These are phyloP conservation scores for Vidua macroura DNA, from an alignment of 2,113 vertebrate genomes.

Conservation along the genomic window DNA sequence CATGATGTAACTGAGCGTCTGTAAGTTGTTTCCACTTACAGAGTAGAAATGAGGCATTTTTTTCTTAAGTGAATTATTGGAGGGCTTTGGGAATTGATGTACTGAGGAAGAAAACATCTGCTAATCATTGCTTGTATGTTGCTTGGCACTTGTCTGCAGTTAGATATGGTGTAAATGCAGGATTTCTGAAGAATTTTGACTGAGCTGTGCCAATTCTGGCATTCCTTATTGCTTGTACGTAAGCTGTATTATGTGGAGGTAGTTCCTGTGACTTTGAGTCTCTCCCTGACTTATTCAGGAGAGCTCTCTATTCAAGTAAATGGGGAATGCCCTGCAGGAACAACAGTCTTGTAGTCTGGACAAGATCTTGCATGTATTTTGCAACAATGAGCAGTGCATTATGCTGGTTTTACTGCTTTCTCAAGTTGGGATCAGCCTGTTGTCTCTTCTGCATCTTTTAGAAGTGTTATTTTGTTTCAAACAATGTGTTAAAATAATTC, in stretches of 20 bases:
- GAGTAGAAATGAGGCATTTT: neutral
- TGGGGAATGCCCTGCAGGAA: neutral
- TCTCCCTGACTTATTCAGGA: neutral
- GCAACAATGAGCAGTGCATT: neutral
- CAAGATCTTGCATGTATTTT: neutral
- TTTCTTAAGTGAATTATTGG: neutral
- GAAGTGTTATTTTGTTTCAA: neutral
- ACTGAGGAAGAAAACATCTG: neutral
- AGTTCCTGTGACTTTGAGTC: neutral
- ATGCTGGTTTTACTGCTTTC: neutral
- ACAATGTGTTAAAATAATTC: neutral
- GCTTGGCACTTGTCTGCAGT: neutral
- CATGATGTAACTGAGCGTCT: neutral
- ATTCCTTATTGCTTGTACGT: neutral
- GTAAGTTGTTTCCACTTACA: neutral
- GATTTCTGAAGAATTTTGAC: neutral
- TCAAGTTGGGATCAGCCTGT: neutral
- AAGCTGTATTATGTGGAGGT: neutral
- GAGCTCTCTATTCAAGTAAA: neutral
- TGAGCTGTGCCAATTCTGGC: neutral
- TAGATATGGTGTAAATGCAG: neutral
- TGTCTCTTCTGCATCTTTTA: neutral
- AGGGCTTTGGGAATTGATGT: neutral
- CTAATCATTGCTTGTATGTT: neutral
- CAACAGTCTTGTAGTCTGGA: neutral